Percentiles rank a stretch among this genome's conserved stretches.
These are phyloP conservation scores for Tinamus guttatus DNA, from an alignment of 2,113 vertebrate genomes.

Conservation along the genomic window DNA sequence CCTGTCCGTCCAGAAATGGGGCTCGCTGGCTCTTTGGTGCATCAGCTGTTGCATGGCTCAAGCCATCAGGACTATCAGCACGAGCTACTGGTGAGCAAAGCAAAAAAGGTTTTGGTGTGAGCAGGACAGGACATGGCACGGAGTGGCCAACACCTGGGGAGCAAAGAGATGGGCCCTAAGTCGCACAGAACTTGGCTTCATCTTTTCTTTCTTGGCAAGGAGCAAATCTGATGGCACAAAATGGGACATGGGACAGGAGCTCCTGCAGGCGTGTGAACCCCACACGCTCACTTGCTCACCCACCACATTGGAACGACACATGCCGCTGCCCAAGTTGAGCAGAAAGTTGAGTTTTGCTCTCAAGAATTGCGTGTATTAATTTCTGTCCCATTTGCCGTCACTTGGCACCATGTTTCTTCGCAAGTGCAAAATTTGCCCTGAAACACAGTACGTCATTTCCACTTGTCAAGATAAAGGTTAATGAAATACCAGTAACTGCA, in stretches of 20 bases:
- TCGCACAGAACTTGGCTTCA: not conserved
- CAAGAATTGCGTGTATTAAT: constrained; percentile 23
- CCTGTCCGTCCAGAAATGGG: not conserved
- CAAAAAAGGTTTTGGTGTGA: not conserved
- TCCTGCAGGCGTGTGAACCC: too few relatives aligned
- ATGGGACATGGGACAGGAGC: not conserved
- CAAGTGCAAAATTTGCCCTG: constrained; percentile 50
- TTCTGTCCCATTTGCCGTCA: constrained; percentile 1
- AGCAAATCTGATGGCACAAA: too few relatives aligned
- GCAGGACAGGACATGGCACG: fast-evolving
- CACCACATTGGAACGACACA: not conserved
- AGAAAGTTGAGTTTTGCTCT: not conserved
- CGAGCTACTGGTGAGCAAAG: not conserved
- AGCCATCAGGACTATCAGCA: fast-evolving
- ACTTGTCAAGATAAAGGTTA: constrained; percentile 72
- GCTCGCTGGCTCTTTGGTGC: not conserved
- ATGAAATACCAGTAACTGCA: constrained; percentile 67
- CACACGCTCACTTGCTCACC: not conserved
- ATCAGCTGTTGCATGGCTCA: not conserved
- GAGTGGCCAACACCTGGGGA: not conserved
- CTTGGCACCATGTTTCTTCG: constrained; percentile 50
- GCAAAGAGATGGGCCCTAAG: not conserved
- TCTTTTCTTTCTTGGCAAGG: not conserved
- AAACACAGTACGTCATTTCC: constrained; percentile 57
- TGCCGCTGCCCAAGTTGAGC: not conserved